phyloP scores from a whole-genome alignment of 2,888 invertebrate species.

The Ophonus ardosiacus region DNA sequence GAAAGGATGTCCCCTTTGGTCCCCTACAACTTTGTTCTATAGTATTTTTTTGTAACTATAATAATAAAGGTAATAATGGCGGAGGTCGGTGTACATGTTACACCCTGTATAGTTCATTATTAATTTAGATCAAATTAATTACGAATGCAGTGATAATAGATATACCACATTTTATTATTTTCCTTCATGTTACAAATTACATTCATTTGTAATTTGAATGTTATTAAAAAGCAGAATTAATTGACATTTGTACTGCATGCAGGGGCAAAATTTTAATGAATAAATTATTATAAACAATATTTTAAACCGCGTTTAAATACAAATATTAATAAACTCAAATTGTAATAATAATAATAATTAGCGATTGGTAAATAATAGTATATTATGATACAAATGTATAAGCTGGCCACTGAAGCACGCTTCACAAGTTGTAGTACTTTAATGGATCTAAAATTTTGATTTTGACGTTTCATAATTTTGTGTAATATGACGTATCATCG shows the following conservation, averaged over 20 bases:
- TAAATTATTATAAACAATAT: slow-evolving; percentile 20
- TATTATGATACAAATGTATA: too few species aligned
- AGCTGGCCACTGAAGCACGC: too few species aligned
- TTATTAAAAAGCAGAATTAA: slow-evolving; percentile 20
- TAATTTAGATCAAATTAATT: neutral
- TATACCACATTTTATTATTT: neutral
- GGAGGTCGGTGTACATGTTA: too few species aligned
- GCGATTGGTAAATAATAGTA: neutral
- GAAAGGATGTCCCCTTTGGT: too few species aligned
- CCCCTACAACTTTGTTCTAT: too few species aligned
- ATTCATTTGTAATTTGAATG: slow-evolving; percentile 5
- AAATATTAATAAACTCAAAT: slow-evolving; percentile 2
- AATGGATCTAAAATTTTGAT: too few species aligned
- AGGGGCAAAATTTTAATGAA: neutral
- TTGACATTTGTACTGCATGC: slow-evolving; percentile 6
- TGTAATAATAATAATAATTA: slow-evolving; percentile 39
- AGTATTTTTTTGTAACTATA: too few species aligned
- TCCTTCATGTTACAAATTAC: slow-evolving; percentile 6
- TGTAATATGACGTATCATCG: too few species aligned
- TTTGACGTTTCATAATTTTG: too few species aligned
- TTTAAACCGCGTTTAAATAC: slow-evolving; percentile 10
- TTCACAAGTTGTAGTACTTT: too few species aligned
- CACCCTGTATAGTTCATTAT: neutral
- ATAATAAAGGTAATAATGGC: too few species aligned
- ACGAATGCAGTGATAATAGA: neutral